phyloP scores from a whole-genome alignment of 2,797 vertebrate genomes.

The Eurystomus glaucurus region DNA sequence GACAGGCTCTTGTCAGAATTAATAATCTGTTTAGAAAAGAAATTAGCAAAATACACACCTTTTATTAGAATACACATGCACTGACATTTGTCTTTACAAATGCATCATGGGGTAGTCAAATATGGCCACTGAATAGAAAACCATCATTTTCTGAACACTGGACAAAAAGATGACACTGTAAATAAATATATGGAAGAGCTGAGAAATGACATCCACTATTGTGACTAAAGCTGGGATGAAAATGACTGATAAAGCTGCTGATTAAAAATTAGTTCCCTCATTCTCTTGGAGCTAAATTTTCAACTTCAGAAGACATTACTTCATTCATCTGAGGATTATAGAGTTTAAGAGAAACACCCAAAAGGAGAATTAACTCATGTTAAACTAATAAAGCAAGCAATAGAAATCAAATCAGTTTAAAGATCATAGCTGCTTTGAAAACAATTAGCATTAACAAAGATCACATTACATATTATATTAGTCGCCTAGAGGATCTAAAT shows the following conservation, averaged over 20 bases:
- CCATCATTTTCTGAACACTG: background rate
- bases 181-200: background rate
- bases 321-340: conserved; percentile 51
- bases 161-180: background rate
- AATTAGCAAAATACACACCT: background rate
- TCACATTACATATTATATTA: conserved; percentile 39
- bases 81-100: background rate
- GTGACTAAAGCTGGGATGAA: background rate
- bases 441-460: conserved; percentile 30
- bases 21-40: background rate
- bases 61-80: background rate
- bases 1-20: background rate
- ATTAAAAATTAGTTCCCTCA: background rate
- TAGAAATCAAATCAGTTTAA: conserved; percentile 63
- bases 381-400: conserved; percentile 68
- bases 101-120: background rate
- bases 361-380: conserved; percentile 63
- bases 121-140: background rate
- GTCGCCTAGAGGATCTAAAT: background rate
- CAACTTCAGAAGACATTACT: conserved; percentile 47
- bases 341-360: conserved; percentile 35
- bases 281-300: conserved; percentile 36
- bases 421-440: conserved; percentile 46
- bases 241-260: background rate
- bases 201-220: background rate